These are phyloP conservation scores for Hydrochoerus hydrochaeris DNA, from an alignment of 2,113 vertebrate genomes.

Conservation along the genomic window DNA sequence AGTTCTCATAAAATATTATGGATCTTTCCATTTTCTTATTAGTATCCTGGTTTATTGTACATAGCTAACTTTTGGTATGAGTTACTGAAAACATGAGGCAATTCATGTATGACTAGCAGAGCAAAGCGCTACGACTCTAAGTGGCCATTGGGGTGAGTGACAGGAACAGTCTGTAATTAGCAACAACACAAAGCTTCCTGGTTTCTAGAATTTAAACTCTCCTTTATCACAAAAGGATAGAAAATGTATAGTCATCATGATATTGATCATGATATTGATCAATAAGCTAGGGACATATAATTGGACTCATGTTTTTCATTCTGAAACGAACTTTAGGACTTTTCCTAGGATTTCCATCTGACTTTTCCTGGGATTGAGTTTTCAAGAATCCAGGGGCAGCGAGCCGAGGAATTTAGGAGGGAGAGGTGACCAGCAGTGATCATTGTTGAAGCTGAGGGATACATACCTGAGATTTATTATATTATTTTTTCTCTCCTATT, in stretches of 20 bases:
- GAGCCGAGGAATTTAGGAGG: background rate
- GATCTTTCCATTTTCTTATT: background rate
- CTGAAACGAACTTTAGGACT: background rate
- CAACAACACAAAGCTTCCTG: background rate
- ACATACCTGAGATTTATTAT: background rate
- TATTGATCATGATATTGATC: background rate
- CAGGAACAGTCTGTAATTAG: background rate
- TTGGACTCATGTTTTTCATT: slow-evolving; percentile 2
- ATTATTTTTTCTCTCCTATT: background rate
- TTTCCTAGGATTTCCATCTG: too few species aligned
- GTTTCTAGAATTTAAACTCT: slow-evolving; percentile 23
- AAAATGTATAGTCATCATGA: background rate
- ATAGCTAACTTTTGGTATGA: background rate
- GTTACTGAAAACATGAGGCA: background rate
- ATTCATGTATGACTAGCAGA: background rate
- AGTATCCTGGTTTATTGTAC: background rate
- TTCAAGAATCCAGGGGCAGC: background rate
- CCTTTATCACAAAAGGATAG: background rate
- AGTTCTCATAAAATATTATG: slow-evolving; percentile 1
- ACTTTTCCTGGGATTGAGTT: background rate
- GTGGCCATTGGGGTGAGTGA: background rate
- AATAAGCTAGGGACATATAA: background rate
- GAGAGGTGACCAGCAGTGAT: background rate
- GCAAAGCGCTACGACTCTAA: background rate
- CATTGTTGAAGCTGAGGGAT: background rate